Conservation (phyloP, 2,797 vertebrate species). For the Aldrovandia affinis region DNA sequence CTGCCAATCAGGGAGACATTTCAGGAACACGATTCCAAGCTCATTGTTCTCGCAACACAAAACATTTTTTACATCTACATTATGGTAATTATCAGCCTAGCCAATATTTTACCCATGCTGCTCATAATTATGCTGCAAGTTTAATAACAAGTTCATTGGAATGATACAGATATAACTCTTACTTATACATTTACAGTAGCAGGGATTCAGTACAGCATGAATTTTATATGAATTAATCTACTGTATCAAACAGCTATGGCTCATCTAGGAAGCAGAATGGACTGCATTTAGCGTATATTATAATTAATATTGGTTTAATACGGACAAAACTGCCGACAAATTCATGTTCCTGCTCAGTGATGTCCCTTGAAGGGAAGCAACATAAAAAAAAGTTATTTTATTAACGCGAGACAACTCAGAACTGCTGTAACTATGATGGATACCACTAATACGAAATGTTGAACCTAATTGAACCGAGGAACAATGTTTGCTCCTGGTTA, state of each 20-base stretch:
- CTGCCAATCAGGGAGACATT: background rate
- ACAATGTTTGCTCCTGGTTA: background rate
- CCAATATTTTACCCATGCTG: background rate
- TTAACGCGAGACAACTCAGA: background rate
- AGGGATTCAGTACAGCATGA: background rate
- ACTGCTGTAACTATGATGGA: background rate
- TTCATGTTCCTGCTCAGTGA: background rate
- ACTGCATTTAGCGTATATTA: background rate
- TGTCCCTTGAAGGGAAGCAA: background rate
- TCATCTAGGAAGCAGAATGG: background rate
- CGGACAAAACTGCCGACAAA: background rate
- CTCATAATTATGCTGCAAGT: background rate
- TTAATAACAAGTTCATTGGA: background rate
- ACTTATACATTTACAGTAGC: background rate
- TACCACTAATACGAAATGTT: background rate
- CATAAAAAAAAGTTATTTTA: slow-evolving; percentile 2
- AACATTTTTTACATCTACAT: background rate
- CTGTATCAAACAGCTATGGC: background rate
- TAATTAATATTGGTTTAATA: slow-evolving; percentile 2
- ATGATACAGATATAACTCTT: background rate
- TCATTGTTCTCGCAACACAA: background rate
- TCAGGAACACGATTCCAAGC: background rate
- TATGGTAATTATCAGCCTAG: background rate
- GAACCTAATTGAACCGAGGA: background rate
- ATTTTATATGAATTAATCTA: background rate